Base-by-base conservation (phyloP, 2,797 vertebrate genomes). In the Sebastiscus albofasciatus region DNA sequence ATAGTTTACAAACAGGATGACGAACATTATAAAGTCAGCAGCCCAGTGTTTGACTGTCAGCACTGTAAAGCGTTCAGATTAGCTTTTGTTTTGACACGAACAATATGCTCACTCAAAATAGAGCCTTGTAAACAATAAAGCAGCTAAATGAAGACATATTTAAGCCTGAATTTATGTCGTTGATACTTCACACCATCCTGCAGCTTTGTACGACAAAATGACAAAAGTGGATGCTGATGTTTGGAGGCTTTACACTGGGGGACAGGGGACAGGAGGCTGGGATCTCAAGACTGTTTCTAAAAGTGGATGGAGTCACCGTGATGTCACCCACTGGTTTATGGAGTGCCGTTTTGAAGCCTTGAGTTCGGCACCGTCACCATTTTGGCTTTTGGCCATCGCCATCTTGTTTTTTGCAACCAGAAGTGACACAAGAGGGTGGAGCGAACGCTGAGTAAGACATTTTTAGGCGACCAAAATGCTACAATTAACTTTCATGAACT, bases 51-150 rank as follows among this genome's bases (percentile, higher is more conserved):
- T 86, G 80, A 67, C 62, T 85, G 75, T 77, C 73, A 87, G 78
- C 73, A 55, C 67, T 71, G 77, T 54, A 7, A 34, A 59, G 54
- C 56, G 83, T 79, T 77, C 65, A 83, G 82, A 84, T 79, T 56
- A 80, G 24, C 64, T 79, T 84, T 88, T 83, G 75, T 88, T 87
- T 75, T 27, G 42, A 75, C 76, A 86, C 67, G 73, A 73, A 90
- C 87, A 91, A 86, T 78, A 42, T 54, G 65, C 39, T 73, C 31
- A 64, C 74, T 85, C 55, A 71, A 79, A 87, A 84, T 79, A 85
- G 69, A 83, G 79, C 67, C 31, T 11, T 39, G 18, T n/a, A 72
- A 76, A 89, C 75, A 87, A 71, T 3, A 54, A 22, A 79, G 46
- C 66, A 49, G 80, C 70, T 72, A 60, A 60, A 79, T 39, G 18